Evolutionary conservation across 2,888 invertebrate species (phyloP).

Genomic region (Nymphalis polychloros): DNA sequence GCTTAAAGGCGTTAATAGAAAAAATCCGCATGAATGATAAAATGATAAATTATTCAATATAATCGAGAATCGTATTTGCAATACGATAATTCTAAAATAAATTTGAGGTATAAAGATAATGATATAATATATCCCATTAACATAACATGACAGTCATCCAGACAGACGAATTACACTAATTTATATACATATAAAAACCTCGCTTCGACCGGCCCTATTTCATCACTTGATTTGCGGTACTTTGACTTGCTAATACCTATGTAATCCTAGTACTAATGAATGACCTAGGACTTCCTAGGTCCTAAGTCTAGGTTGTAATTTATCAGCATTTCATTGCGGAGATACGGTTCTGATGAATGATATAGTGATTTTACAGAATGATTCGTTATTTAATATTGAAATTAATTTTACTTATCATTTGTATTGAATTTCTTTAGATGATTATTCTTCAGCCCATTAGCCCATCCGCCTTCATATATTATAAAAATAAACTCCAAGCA

Average conservation of each 20-base stretch:
- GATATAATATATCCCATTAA: neutral
- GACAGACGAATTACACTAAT: neutral
- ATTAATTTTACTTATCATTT: neutral
- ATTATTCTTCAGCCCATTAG: too few species aligned
- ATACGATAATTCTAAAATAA: too few species aligned
- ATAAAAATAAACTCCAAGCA: too few species aligned
- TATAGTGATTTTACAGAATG: conserved; percentile 1
- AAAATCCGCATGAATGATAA: too few species aligned
- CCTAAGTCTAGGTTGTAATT: conserved; percentile 43
- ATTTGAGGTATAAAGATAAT: too few species aligned
- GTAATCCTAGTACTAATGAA: conserved; percentile 48
- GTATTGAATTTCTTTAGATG: neutral
- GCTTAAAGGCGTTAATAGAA: too few species aligned
- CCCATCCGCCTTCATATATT: too few species aligned
- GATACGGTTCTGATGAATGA: conserved; percentile 15
- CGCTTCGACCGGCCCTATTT: conserved; percentile 37
- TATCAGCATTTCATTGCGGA: conserved; percentile 30
- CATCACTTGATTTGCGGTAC: conserved; percentile 54
- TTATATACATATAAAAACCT: neutral
- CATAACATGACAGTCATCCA: neutral
- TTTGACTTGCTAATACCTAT: conserved; percentile 56
- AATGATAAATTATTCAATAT: too few species aligned
- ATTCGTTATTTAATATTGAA: conserved; percentile 6
- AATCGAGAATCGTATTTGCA: too few species aligned
- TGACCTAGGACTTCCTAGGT: conserved; percentile 43